Conservation (phyloP, 2,888 invertebrate genomes). For the Chymomyza amoena region DNA sequence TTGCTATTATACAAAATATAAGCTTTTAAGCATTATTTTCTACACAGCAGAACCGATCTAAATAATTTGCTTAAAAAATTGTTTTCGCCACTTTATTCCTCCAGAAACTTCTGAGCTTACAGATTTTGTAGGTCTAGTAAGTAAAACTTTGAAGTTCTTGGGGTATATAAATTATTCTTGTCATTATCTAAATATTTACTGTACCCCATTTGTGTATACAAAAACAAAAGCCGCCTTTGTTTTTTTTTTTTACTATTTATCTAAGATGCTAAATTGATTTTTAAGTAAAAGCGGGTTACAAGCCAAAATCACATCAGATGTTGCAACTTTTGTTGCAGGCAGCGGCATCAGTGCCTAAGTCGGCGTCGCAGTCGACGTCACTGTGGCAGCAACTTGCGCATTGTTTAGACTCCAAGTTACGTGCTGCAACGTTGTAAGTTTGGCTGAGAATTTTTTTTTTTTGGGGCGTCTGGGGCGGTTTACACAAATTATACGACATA, state of each 20-base stretch:
- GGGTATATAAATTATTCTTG: too few species aligned
- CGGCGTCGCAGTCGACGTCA: background rate
- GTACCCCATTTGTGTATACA: too few species aligned
- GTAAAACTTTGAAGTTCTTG: too few species aligned
- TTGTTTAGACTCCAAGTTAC: background rate
- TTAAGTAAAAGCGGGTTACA: slow-evolving; percentile 16
- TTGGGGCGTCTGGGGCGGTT: background rate
- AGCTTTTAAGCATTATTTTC: too few species aligned
- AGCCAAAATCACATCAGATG: background rate
- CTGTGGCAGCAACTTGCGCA: background rate
- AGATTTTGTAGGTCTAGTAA: too few species aligned
- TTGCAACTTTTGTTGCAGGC: slow-evolving; percentile 7
- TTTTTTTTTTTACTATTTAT: slow-evolving; percentile 23
- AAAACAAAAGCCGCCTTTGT: background rate
- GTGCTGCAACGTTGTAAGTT: slow-evolving; percentile 1
- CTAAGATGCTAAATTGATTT: slow-evolving; percentile 33
- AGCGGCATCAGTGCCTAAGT: background rate
- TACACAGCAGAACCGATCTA: too few species aligned
- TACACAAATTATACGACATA: background rate
- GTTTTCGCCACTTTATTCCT: too few species aligned
- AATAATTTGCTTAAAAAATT: too few species aligned
- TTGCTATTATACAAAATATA: too few species aligned
- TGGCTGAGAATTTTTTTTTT: background rate
- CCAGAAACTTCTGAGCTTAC: too few species aligned
- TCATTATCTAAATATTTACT: too few species aligned